Base-by-base conservation (phyloP, 2,888 invertebrate species). In the Agrochola circellaris region DNA sequence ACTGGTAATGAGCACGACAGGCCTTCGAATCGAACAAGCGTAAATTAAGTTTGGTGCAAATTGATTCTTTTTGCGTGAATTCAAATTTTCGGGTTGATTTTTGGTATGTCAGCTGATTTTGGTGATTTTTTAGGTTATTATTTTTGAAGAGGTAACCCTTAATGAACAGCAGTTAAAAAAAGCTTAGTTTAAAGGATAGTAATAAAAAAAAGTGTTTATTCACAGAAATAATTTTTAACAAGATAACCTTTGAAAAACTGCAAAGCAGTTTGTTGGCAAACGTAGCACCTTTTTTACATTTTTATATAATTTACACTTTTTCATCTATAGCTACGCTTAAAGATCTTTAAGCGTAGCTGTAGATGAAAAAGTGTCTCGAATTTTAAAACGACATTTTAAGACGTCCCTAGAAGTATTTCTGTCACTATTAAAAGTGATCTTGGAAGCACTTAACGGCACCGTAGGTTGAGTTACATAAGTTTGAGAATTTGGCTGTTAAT, bases 1-100 rank as follows among this genome's bases (percentile, higher is more conserved):
- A 61, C 60, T 77, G 74, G 76, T 87, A 81, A 89, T 89, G 77
- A 89, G 66, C 51, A 66, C 15, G 75, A 73, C 74, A 69, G 70
- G 72, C 64, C 62, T 62, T 73, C 54, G 67, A 77, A 82, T 84
- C 66, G 64, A 65, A 78, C 74, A 66, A 75, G 58, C 60, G 73
- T 51, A 73, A 87, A 88, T 86, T 77, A 74, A 79, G 51, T 87
- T 88, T 68, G 67, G 26, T 45, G 62, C 20, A 65, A 79, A 84
- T 79, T 65, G 60, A 75, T 67, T 38, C 76, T 64, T 72, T 74
- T 76, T 11, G 11, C 26, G 8, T 26, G 30, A 34, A 34, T 30
- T 30, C 0, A 30, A 20, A 26, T 64, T 71, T 60, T 69, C 9
- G 30, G 17, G 6, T 30, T n/a, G 5, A 11, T 15, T 51, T 77